These are phyloP conservation scores for Centropus bengalensis DNA, from an alignment of 2,113 vertebrate genomes.

Conservation along the genomic window DNA sequence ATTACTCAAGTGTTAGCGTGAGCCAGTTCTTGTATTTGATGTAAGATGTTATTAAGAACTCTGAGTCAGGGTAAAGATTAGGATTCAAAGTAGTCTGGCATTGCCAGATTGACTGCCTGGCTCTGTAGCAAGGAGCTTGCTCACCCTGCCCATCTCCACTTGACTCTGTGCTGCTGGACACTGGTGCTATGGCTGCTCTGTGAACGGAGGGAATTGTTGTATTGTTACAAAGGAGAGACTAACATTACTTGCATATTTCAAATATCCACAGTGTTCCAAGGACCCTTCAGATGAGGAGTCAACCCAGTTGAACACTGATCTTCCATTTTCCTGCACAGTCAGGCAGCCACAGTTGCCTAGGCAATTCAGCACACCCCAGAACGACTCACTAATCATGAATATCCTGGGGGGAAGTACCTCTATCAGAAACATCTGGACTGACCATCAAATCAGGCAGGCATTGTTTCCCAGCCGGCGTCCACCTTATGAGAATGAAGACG, in stretches of 20 bases:
- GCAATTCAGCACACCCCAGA: constrained; percentile 75
- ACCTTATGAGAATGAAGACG: constrained; percentile 85
- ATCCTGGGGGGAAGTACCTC: constrained; percentile 77
- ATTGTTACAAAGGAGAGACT: neutral
- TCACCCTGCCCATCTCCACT: neutral
- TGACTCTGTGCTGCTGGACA: neutral
- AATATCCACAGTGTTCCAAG: constrained; percentile 81
- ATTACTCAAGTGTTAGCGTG: neutral
- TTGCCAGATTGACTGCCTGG: neutral
- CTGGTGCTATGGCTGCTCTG: neutral
- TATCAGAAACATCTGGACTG: constrained; percentile 90
- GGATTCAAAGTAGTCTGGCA: neutral
- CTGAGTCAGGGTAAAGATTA: neutral
- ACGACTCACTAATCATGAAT: constrained; percentile 74
- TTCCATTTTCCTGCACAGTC: constrained; percentile 51
- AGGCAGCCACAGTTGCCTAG: constrained; percentile 49
- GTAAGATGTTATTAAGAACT: constrained; percentile 4
- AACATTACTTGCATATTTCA: neutral
- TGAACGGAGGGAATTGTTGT: neutral
- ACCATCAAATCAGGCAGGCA: constrained; percentile 89
- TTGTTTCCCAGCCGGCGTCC: constrained; percentile 88
- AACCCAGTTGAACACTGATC: constrained; percentile 73
- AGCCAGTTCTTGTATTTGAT: constrained; percentile 8
- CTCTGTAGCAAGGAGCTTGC: neutral
- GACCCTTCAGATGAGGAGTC: constrained; percentile 83